These are phyloP conservation scores for Apoderus coryli DNA, from an alignment of 2,888 invertebrate species.

Conservation along the genomic window DNA sequence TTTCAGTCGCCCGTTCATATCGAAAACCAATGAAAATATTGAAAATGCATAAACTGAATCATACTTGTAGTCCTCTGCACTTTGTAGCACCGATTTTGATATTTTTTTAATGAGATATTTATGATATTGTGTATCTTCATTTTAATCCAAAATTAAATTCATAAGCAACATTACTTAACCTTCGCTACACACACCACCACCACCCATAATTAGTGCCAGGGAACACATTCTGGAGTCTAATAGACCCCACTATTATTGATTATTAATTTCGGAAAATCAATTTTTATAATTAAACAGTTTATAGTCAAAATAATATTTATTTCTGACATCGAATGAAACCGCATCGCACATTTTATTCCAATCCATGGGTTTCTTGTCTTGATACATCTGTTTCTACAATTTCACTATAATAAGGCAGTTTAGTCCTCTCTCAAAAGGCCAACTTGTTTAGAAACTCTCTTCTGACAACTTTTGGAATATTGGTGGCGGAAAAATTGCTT, in stretches of 20 bases:
- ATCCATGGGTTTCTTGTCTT: slow-evolving; percentile 2
- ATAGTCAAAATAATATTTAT: slow-evolving; percentile 3
- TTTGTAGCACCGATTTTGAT: too few relatives aligned
- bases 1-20: too few relatives aligned
- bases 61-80: too few relatives aligned
- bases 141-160: too few relatives aligned
- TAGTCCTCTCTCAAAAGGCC: neutral
- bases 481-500: slow-evolving; percentile 6
- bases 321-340: slow-evolving; percentile 4
- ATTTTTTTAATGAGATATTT: too few relatives aligned
- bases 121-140: too few relatives aligned
- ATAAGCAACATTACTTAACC: too few relatives aligned
- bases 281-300: slow-evolving; percentile 4
- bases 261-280: slow-evolving; percentile 1
- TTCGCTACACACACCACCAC: slow-evolving; percentile 6
- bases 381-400: slow-evolving; percentile 5
- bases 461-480: slow-evolving; percentile 6
- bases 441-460: neutral
- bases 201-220: slow-evolving; percentile 2
- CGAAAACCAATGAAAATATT: too few relatives aligned
- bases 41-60: too few relatives aligned
- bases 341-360: slow-evolving; percentile 6
- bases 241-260: slow-evolving; percentile 7
- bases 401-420: slow-evolving; percentile 2
- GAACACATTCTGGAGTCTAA: slow-evolving; percentile 6